Evolutionary conservation across 2,113 vertebrate species (phyloP).

Genomic region (Sapayoa aenigma): DNA sequence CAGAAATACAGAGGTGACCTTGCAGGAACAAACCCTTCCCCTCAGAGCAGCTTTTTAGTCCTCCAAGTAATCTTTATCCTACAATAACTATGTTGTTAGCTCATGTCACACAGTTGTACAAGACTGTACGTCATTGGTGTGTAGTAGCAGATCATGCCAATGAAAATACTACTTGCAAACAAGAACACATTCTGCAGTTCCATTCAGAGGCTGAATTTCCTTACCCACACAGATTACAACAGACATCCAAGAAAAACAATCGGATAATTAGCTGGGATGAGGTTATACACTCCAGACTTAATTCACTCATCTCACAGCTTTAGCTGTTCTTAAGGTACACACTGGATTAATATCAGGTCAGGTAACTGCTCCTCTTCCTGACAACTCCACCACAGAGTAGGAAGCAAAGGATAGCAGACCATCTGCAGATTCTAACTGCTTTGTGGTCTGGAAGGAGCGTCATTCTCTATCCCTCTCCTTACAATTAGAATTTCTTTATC

Average conservation of each 20-base stretch:
- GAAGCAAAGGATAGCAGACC: not conserved
- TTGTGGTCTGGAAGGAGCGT: not conserved
- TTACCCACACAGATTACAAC: not conserved
- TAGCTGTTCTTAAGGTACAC: not conserved
- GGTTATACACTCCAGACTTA: conserved; percentile 3
- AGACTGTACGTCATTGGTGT: not conserved
- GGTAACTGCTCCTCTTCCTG: conserved; percentile 15
- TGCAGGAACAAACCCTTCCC: not conserved
- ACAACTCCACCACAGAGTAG: not conserved
- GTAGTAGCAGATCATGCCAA: not conserved
- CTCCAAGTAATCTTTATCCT: not conserved
- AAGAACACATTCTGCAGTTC: not conserved
- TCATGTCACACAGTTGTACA: not conserved
- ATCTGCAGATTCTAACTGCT: not conserved
- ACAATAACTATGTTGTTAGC: not conserved
- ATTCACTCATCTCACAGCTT: conserved; percentile 22
- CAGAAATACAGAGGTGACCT: not conserved
- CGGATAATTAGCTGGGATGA: not conserved
- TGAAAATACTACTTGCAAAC: not conserved
- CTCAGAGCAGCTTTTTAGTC: not conserved
- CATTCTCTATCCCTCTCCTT: not conserved
- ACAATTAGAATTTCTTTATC: not conserved
- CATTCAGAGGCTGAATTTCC: not conserved
- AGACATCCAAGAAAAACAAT: conserved; percentile 22
- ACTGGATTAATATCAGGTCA: not conserved